Base-by-base conservation (phyloP, 2,113 vertebrate genomes). In the Hippocampus barbouri region DNA sequence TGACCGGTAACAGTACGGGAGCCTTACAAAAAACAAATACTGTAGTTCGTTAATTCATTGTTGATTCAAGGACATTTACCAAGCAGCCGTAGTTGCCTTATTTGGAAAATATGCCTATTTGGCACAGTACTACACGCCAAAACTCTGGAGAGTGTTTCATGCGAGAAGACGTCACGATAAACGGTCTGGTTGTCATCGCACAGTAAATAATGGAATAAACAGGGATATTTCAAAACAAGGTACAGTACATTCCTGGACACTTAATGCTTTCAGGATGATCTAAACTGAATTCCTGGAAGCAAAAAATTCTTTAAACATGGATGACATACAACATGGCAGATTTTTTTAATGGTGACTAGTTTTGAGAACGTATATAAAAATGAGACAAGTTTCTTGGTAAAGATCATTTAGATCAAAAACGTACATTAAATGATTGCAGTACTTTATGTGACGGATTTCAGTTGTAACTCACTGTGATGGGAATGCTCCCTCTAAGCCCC, bases 161-260 rank as follows among this genome's bases (percentile, higher is more conserved):
- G 71, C 30, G 68, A 3, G 5, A 67, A 45, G 47, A 76, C 45
- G 27, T 78, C 68, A 72, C 49, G 40, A 43, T 40, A n/a, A 79
- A 70, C 38, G 38, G 45, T 79, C 74, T 78, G 80, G 70, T 70
- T 68, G 75, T 71, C n/a, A 68, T 88, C 79, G 81, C 12, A 59
- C 41, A 68, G 78, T 12, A 68, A 57, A 57, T 53, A 56, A 56
- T 3, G 14, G 25, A 38, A 54, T 54, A 54, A 56, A 62, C 0
- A 21, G 5, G 43, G 34, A 45, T 49, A 72, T 73, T 73, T 75
- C 60, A 14, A 74, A 84, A 73, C 74, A 76, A 78, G 70, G 68
- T 10, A 34, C 79, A 89, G 68, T 10, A 43, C 77, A 89, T 87
- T 89, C 84, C 86, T 77, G 69, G 81, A 79, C 87, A 83, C 80